A percentile compares a stretch with the other conserved stretches of the same genome.
Evolutionary conservation across 2,113 vertebrate species (phyloP).

Genomic region (Oncorhynchus tshawytscha): DNA sequence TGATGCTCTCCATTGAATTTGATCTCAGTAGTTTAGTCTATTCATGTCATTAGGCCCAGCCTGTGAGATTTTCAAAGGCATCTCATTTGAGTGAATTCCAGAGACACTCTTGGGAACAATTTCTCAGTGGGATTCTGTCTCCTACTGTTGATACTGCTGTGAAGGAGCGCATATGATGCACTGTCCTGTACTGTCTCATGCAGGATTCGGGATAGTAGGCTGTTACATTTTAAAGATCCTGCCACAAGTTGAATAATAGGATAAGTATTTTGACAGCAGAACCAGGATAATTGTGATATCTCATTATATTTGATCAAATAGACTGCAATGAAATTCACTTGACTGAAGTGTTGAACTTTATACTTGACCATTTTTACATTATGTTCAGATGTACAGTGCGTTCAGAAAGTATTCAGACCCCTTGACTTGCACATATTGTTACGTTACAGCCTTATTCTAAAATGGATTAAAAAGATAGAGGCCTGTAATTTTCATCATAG

Average conservation of each 20-base stretch:
- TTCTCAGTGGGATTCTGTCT: slow-evolving; percentile 59
- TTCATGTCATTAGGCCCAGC: slow-evolving; percentile 64
- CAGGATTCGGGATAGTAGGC: too few species aligned
- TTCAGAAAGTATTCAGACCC: too few species aligned
- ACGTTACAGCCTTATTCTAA: too few species aligned
- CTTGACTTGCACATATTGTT: too few species aligned
- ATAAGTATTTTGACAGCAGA: slow-evolving; percentile 16
- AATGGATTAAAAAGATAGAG: too few species aligned
- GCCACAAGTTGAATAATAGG: too few species aligned
- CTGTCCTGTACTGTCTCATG: not conserved
- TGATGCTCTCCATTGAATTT: slow-evolving; percentile 56
- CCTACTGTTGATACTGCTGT: slow-evolving; percentile 47
- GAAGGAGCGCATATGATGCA: slow-evolving; percentile 10
- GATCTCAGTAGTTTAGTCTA: slow-evolving; percentile 46
- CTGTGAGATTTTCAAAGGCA: slow-evolving; percentile 63
- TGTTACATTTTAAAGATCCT: too few species aligned
- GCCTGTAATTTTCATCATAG: too few species aligned
- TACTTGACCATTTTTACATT: too few species aligned
- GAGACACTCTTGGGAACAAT: slow-evolving; percentile 65
- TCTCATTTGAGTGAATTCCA: slow-evolving; percentile 44
- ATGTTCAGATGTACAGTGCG: too few species aligned
- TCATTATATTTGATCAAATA: slow-evolving; percentile 49
- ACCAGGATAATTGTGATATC: slow-evolving; percentile 48
- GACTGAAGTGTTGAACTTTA: too few species aligned
- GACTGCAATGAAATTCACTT: not conserved